Base-by-base conservation (phyloP, 2,888 invertebrate genomes). In the Apodemia duryi region DNA sequence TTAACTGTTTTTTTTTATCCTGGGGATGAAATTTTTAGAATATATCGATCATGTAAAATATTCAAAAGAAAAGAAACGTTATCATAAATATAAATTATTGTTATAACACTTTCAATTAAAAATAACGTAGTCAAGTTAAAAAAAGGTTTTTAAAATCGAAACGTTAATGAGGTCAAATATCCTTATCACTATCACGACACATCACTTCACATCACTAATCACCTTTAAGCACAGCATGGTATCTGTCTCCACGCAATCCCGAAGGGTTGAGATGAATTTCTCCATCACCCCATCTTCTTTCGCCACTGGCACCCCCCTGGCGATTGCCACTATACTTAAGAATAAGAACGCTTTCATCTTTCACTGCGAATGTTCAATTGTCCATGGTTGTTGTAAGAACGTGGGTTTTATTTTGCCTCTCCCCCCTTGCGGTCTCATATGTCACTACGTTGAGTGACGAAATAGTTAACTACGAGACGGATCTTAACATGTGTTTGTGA, bases 151-250 rank as follows among this genome's bases (percentile, higher is more conserved):
- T n/a, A n/a, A 57, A 38, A 41, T 11, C 43, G 11, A 43, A 43
- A 43, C 32, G n/a, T 11, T 41, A 61, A 61, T 61, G 1, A 6
- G 52, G 13, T 62, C 41, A 61, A 60, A 60, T 54, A 29, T 61
- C 46, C 46, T 65, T 54, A 62, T 57, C 68, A 70, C 65, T 64
- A 66, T 74, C 78, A 78, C 76, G 73, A 71, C 85, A 85, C 86
- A 78, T 72, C 87, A 83, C 82, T 73, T 71, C 82, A 89, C 86
- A 82, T 73, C 83, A 86, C 88, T 61, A 93, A 57, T 57, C 93
- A 96, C 96, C 94, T 96, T 96, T 71, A 96, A 84, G 80, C 96
- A 96, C 83, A 95, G 88, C 75, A 94, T 90, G 78, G 95, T 92
- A 74, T 95, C 94, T 70, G 93, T 93, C 70, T 94, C 94, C 75